Conservation (phyloP, 2,113 vertebrate species). For the Synchiropus splendidus region DNA sequence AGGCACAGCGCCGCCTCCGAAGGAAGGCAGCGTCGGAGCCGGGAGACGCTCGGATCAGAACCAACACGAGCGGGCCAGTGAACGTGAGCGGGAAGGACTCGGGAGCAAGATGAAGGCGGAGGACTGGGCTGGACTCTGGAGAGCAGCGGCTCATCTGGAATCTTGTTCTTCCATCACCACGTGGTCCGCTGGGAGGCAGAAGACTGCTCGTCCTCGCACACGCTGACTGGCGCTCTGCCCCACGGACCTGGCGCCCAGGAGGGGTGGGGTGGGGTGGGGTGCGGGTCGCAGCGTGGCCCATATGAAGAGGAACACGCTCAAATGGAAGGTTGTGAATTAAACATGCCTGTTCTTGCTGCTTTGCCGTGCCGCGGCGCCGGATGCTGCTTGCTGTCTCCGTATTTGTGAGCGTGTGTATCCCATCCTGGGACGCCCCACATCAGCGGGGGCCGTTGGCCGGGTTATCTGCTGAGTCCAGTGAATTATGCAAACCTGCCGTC, state of each 20-base stretch:
- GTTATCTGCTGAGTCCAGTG: conserved; percentile 35
- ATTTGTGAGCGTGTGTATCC: conserved; percentile 18
- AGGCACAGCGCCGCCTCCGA: too few relatives aligned
- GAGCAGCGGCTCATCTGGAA: conserved; percentile 36
- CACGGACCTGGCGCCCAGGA: conserved; percentile 7
- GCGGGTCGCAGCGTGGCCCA: conserved; percentile 35
- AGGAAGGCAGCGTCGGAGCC: background rate
- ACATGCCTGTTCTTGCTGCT: conserved; percentile 52
- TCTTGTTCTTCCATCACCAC: conserved; percentile 44
- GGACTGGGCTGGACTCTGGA: conserved; percentile 21
- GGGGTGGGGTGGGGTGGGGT: conserved; percentile 6
- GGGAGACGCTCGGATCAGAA: too few relatives aligned
- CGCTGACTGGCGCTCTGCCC: conserved; percentile 10
- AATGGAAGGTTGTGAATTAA: conserved; percentile 64
- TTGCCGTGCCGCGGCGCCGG: conserved; percentile 28
- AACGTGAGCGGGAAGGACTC: conserved; percentile 8
- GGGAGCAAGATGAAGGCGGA: conserved; percentile 8
- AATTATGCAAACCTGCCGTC: conserved; percentile 60
- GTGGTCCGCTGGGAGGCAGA: conserved; percentile 38
- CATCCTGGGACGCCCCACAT: conserved; percentile 48
- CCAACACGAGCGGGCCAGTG: too few relatives aligned
- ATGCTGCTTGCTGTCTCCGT: conserved; percentile 24
- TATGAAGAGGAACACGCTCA: conserved; percentile 49
- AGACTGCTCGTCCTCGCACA: conserved; percentile 25
- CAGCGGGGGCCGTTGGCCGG: conserved; percentile 41